Base-by-base conservation (phyloP, 2,888 invertebrate genomes). In the Cartodere bifasciata region DNA sequence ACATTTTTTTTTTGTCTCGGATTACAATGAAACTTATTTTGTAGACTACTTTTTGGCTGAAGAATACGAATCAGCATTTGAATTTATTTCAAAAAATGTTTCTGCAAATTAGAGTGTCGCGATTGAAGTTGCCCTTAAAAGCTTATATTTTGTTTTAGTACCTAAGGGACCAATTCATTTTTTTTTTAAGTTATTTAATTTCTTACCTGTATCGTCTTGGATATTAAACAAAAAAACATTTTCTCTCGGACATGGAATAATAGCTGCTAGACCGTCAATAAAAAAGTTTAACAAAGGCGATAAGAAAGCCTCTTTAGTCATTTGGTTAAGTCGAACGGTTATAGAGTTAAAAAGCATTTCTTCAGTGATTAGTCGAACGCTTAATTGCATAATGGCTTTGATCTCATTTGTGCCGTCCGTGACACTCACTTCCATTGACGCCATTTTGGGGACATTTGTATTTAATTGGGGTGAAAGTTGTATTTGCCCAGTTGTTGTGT, bases 341-440 rank as follows among this genome's bases (percentile, higher is more conserved):
- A 95, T 88, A 0, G 92, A 91, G 58, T 90, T 91, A 51, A 81
- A 78, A 2, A 95, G 64, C 88, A 95, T 94, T 44, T 90, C 84
- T 52, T 90, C 87, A 0, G 92, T 92, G 35, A 97, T 86, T 15
- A 94, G 67, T 1, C 90, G 71, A 1, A 94, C 92, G 1, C 80
- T 77, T 0, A 95, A 68, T 36, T 83, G 84, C 84, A 94, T 92
- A 45, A 86, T 78, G 0, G 94, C 88, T 57, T 85, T 86, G 0
- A 86, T 82, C 58, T 88, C 90, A 59, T 95, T 94, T 5, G 88
- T 77, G 1, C 94, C 92, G 60, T 95, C 95, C 37, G 83, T 75
- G 0, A 94, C 94, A 14, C 86, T 84, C 15, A 95, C 81, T 58
- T 88, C 87, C 83, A 95, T 88, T 0, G 83, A 83, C 2, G 92